Evolutionary conservation across 2,113 vertebrate species (phyloP).

Genomic region (Scalopus aquaticus): DNA sequence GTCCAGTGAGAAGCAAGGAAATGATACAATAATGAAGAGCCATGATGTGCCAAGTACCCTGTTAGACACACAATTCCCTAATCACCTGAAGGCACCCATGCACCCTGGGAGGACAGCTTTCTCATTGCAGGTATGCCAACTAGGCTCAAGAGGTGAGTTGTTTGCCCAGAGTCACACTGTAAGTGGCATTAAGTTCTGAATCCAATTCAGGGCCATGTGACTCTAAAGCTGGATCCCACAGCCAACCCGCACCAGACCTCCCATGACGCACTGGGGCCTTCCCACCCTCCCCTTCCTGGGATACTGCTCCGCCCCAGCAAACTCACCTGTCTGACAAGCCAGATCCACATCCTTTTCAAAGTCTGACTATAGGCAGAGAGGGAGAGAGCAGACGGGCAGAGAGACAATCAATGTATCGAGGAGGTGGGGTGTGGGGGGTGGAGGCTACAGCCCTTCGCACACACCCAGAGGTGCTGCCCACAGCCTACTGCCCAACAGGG

Average conservation of each 20-base stretch:
- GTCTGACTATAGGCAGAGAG: conserved; percentile 92
- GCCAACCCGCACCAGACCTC: background rate
- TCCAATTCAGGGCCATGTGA: background rate
- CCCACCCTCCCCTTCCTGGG: background rate
- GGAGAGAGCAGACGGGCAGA: conserved; percentile 63
- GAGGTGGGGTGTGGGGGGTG: background rate
- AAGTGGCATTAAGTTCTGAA: background rate
- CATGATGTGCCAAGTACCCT: background rate
- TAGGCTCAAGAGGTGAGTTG: background rate
- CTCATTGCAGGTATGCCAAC: background rate
- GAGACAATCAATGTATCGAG: conserved; percentile 70
- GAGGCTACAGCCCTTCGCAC: background rate
- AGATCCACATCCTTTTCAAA: conserved; percentile 99
- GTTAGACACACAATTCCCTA: background rate
- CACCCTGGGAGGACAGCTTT: background rate
- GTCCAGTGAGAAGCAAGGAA: background rate
- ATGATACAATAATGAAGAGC: background rate
- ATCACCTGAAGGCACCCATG: background rate
- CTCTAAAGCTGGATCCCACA: background rate
- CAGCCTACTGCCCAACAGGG: background rate
- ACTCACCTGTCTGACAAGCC: conserved; percentile 98
- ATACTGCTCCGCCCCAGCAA: background rate
- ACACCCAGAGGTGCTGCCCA: background rate
- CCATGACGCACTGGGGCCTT: background rate
- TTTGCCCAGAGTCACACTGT: background rate